These are phyloP conservation scores for Rhyacichthys aspro DNA, from an alignment of 2,797 vertebrate species.

Conservation along the genomic window DNA sequence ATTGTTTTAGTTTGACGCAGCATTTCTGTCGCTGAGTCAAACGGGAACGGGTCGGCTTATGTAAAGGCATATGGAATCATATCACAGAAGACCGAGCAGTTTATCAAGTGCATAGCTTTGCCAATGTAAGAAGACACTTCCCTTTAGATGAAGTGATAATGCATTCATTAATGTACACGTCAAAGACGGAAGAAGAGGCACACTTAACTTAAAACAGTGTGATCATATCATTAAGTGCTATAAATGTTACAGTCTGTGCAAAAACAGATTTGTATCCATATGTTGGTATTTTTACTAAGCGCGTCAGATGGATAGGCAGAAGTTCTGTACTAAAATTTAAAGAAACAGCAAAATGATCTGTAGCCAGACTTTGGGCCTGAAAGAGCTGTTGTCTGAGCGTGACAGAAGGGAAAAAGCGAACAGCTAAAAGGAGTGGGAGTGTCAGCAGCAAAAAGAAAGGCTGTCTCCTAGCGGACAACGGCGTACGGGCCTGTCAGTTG, in stretches of 20 bases:
- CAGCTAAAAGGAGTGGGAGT: constrained; percentile 32
- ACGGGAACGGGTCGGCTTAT: constrained; percentile 20
- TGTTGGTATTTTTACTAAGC: constrained; percentile 57
- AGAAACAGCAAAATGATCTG: constrained; percentile 52
- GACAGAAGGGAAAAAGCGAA: constrained; percentile 53
- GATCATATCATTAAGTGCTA: constrained; percentile 43
- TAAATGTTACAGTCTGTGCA: constrained; percentile 52
- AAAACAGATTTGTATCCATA: constrained; percentile 61
- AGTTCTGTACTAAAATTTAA: constrained; percentile 56
- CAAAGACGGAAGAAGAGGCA: constrained; percentile 19
- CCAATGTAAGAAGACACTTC: constrained; percentile 3
- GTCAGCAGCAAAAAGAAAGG: constrained; percentile 50
- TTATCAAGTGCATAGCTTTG: not conserved
- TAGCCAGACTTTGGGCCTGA: constrained; percentile 39
- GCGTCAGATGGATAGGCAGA: constrained; percentile 70
- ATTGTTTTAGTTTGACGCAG: constrained; percentile 41
- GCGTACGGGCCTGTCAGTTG: constrained; percentile 45
- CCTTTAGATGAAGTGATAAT: constrained; percentile 6
- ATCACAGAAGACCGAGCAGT: not conserved
- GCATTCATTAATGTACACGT: constrained; percentile 16
- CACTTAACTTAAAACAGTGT: constrained; percentile 34
- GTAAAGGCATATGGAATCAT: constrained; percentile 11
- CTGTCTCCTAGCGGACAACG: constrained; percentile 55
- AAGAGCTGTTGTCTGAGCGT: constrained; percentile 43
- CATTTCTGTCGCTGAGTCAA: constrained; percentile 27